Evolutionary conservation across 2,888 invertebrate genomes (phyloP), one percentile per base, ranked within the genome.

Genomic region (Phania funesta): DNA sequence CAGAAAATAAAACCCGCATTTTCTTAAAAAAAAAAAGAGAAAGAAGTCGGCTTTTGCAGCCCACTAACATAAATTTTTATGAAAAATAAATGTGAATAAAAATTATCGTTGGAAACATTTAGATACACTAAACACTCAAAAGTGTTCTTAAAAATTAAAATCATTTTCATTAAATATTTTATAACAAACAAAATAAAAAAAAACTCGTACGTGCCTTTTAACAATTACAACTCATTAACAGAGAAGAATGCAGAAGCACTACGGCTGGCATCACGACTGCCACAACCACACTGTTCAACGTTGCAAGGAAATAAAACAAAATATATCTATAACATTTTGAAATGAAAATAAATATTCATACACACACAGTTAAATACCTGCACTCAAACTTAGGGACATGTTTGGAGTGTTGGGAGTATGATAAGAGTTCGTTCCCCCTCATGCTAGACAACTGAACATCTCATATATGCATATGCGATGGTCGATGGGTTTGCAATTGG

Each of bases 211-310:
- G 73, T 75, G 80, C 71, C 46, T 56, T 64, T 70, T 65, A 80
- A 75, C 58, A 75, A 70, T 80, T 80, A 52, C 70, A 70, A 75
- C 75, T 80, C 74, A 70, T 80, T 80, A 80, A 56, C 70, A 16
- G 32, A 24, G 22, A 58, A 32, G 32, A 54, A 74, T 64, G 9
- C 35, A 24, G 24, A 74, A 64, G 26, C 65, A 56, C 52, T 52
- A 20, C 18, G 9, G 26, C 26, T 9, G 22, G 26, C 20, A 52
- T 16, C 11, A 20, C 6, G n/a, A 38, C 11, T 8, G 5, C 26
- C 60, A 52, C 50, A 38, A 41, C 71, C 60, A 20, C 60, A 60
- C 20, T 9, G 20, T 26, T 24, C 50, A 71, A 60, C 38, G 60
- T 52, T 29, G 32, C n/a, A 73, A 60, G 38, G 48, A n/a, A 60